Conservation (phyloP, 2,113 vertebrate species). For the Potamarius usumacintae region DNA sequence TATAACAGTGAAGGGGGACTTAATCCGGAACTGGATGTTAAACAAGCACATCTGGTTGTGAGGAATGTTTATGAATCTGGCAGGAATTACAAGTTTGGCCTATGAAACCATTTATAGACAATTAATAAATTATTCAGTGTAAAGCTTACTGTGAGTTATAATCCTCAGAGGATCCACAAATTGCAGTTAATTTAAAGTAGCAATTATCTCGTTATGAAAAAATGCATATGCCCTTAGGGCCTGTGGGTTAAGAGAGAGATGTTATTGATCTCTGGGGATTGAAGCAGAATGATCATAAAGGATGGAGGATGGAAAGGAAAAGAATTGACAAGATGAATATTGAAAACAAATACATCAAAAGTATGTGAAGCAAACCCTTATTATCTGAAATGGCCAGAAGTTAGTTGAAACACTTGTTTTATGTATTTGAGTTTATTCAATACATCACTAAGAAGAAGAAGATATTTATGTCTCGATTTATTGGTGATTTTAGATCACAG, state of each 20-base stretch:
- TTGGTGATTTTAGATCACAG: neutral
- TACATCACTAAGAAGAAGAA: neutral
- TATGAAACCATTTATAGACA: neutral
- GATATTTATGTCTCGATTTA: neutral
- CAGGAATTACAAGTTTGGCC: neutral
- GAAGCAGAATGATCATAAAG: constrained; percentile 1
- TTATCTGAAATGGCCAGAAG: neutral
- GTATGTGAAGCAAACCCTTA: neutral
- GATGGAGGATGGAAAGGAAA: neutral
- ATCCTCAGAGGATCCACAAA: constrained; percentile 42
- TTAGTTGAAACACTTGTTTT: neutral
- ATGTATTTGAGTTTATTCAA: neutral
- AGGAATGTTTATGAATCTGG: neutral
- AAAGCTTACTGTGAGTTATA: neutral
- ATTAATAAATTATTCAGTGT: constrained; percentile 11
- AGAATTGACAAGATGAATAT: neutral
- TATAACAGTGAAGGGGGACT: neutral
- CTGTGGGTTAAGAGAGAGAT: constrained; percentile 9
- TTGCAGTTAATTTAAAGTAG: constrained; percentile 33
- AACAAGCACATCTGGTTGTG: neutral
- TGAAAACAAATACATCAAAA: neutral
- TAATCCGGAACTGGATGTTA: neutral
- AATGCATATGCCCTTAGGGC: constrained; percentile 42
- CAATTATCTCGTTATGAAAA: constrained; percentile 43
- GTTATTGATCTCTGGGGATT: constrained; percentile 41